Evolutionary conservation across 2,113 vertebrate species (phyloP).

Genomic region (Podocnemis expansa): DNA sequence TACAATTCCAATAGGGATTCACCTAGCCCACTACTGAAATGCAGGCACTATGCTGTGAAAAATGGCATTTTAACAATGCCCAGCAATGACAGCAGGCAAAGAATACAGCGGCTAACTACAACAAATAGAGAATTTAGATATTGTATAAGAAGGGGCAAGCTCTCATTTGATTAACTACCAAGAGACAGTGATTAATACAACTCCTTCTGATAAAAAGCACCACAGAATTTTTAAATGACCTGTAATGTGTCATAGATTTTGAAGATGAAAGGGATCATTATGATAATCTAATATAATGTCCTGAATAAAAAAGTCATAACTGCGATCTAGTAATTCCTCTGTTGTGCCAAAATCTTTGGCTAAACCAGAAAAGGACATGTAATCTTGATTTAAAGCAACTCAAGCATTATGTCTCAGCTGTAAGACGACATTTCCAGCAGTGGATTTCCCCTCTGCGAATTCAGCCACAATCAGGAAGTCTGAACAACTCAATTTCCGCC

Average conservation of each 20-base stretch:
- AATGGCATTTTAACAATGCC: background rate
- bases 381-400: background rate
- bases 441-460: background rate
- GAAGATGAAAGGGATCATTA: background rate
- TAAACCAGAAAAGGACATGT: background rate
- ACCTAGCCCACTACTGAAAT: constrained; percentile 26
- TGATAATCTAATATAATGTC: background rate
- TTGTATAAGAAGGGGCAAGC: no score
- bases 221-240: background rate
- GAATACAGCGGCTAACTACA: background rate
- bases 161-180: background rate
- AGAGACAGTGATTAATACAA: background rate
- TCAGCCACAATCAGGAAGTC: background rate
- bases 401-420: background rate
- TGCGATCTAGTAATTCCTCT: background rate
- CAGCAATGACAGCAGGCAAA: background rate
- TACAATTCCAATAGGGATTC: background rate
- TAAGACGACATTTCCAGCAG: background rate
- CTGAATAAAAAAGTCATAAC: background rate
- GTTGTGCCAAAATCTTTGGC: background rate
- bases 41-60: constrained; percentile 30
- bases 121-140: background rate
- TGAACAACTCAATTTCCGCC: background rate
- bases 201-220: background rate
- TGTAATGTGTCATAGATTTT: background rate